Evolutionary conservation across 2,113 vertebrate genomes (phyloP).

Genomic region (Colaptes auratus): DNA sequence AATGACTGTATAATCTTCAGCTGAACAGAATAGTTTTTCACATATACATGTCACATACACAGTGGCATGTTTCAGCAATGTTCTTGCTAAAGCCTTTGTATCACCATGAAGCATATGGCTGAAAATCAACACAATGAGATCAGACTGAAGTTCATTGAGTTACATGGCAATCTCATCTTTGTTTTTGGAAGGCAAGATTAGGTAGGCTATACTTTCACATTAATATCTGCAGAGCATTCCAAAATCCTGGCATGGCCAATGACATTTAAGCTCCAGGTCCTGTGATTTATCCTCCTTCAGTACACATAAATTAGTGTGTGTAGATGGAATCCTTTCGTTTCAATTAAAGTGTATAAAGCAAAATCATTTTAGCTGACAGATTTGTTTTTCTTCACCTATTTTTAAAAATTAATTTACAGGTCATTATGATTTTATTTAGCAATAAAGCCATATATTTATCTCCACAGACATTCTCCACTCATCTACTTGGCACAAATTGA

Average conservation of each 20-base stretch:
- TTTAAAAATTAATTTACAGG: not conserved
- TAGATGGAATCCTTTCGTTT: constrained; percentile 23
- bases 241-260: constrained; percentile 37
- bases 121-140: not conserved
- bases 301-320: constrained; percentile 12
- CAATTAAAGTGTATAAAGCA: not conserved
- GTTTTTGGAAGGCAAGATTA: constrained; percentile 14
- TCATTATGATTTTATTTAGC: constrained; percentile 23
- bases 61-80: not conserved
- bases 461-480: not conserved
- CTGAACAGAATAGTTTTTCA: not conserved
- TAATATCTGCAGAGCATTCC: constrained; percentile 52
- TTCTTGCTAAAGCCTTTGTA: not conserved
- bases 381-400: constrained; percentile 33
- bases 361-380: constrained; percentile 17
- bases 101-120: not conserved
- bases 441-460: not conserved
- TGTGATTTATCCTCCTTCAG: constrained; percentile 44
- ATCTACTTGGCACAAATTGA: not conserved
- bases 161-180: not conserved
- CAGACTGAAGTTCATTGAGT: not conserved
- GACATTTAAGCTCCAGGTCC: constrained; percentile 16
- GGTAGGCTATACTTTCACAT: constrained; percentile 32
- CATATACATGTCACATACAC: not conserved
- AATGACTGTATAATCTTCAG: not conserved